A percentile compares a stretch with the other conserved stretches of the same genome.
Evolutionary conservation across 2,797 vertebrate species (phyloP).

Genomic region (Glossophaga mutica): DNA sequence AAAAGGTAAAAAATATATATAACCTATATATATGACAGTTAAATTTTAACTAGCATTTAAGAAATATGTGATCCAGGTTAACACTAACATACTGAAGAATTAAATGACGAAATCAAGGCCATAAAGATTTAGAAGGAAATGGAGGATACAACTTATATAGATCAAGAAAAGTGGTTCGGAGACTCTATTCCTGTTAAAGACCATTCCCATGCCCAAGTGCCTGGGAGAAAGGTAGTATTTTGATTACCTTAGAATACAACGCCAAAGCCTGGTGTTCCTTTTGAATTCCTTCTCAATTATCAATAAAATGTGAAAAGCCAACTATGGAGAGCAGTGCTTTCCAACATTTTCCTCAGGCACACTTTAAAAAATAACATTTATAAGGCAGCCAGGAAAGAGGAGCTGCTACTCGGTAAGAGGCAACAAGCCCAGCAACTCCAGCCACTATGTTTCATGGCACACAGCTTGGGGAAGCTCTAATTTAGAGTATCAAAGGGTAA

Average conservation of each 20-base stretch:
- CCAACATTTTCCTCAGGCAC: neutral
- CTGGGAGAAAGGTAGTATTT: neutral
- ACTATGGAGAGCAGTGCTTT: neutral
- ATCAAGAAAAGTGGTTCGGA: neutral
- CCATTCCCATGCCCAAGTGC: neutral
- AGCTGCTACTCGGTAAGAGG: neutral
- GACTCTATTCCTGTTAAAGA: neutral
- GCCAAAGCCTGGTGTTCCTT: neutral
- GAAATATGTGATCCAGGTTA: neutral
- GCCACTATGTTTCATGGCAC: neutral
- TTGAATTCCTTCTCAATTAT: neutral
- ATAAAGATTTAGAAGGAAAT: slow-evolving; percentile 4
- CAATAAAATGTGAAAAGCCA: neutral
- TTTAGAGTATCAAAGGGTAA: neutral
- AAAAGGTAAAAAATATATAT: slow-evolving; percentile 3
- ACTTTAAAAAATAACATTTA: neutral
- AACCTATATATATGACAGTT: neutral
- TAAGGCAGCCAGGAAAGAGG: neutral
- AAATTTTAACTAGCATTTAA: neutral
- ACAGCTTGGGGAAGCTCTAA: neutral
- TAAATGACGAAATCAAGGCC: slow-evolving; percentile 11
- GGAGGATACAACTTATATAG: neutral
- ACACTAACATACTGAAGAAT: neutral
- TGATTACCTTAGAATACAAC: neutral
- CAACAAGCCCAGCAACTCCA: neutral